Base-by-base conservation (phyloP, 2,113 vertebrate species). In the Zeus faber region DNA sequence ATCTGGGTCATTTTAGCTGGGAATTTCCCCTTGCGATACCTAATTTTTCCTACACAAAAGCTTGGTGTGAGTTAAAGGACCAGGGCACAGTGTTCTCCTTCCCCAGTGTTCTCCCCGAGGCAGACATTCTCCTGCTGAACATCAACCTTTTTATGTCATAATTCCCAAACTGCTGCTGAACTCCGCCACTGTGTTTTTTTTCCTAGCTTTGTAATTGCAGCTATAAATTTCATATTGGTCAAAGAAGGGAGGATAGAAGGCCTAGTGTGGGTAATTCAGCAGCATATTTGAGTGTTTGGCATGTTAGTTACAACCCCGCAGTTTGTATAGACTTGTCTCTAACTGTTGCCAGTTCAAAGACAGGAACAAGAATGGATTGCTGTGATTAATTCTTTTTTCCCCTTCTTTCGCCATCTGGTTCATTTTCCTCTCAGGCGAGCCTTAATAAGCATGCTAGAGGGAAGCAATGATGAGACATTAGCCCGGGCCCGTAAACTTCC, bases 291-390 rank as follows among this genome's bases (percentile, higher is more conserved):
- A 68, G 64, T 74, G 62, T 85, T 83, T 65, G 46, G 63, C 45
- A 6, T 67, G 80, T 72, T 72, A 83, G 69, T 77, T 80, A 70
- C 62, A 85, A 84, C 74, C 69, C 59, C 65, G 65, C 72, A 79
- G 77, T 87, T 81, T 85, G 79, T 65, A 77, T 68, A 80, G 80
- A 75, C 85, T 82, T 87, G 86, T 87, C 81, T 83, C 44, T 17
- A 72, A 86, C 80, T 84, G 72, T 83, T 73, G 57, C 71, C 62
- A 74, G 76, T 85, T 86, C 76, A 83, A 78, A 87, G 79, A 79
- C 76, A 55, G 58, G 81, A 83, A 83, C 74, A 77, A 77, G 58
- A 83, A 87, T 88, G 85, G 85, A 89, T 85, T 81, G 70, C 74
- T 74, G 67, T 82, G 74, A 86, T 81, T 83, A 87, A 87, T 86